Conservation (phyloP, 2,797 vertebrate genomes). For the Perodicticus potto region DNA sequence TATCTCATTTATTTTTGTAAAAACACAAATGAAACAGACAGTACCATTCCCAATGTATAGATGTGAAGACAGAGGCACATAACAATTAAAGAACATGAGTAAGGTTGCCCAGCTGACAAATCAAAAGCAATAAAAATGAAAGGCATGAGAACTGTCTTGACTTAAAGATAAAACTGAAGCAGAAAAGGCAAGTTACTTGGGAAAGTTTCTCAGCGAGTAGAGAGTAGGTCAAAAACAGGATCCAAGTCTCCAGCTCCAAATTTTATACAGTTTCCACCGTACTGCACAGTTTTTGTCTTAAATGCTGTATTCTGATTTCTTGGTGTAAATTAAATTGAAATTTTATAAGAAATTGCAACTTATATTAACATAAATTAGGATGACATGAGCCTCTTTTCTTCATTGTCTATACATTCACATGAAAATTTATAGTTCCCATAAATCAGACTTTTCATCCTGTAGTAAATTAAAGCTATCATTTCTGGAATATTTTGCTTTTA, state of each 20-base stretch:
- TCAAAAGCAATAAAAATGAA: neutral
- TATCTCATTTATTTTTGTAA: neutral
- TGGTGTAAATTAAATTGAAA: conserved; percentile 1
- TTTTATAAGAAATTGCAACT: neutral
- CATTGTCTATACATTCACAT: neutral
- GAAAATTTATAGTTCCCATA: neutral
- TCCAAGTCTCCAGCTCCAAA: neutral
- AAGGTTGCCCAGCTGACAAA: neutral
- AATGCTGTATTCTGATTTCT: neutral
- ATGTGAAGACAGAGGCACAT: neutral
- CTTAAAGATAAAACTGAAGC: neutral
- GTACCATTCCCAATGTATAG: neutral
- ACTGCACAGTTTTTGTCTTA: neutral
- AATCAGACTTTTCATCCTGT: neutral
- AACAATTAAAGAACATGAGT: neutral
- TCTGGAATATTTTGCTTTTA: neutral
- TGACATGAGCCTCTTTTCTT: neutral
- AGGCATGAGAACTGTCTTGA: neutral
- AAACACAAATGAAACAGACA: neutral
- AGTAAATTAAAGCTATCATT: conserved; percentile 18
- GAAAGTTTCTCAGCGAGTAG: neutral
- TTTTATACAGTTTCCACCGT: neutral
- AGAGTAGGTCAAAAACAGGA: neutral
- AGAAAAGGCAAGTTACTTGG: neutral
- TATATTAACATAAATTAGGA: neutral